Evolutionary conservation across 2,113 vertebrate species (phyloP), one percentile per base, ranked within the genome.

Genomic region (Rhea americana): DNA sequence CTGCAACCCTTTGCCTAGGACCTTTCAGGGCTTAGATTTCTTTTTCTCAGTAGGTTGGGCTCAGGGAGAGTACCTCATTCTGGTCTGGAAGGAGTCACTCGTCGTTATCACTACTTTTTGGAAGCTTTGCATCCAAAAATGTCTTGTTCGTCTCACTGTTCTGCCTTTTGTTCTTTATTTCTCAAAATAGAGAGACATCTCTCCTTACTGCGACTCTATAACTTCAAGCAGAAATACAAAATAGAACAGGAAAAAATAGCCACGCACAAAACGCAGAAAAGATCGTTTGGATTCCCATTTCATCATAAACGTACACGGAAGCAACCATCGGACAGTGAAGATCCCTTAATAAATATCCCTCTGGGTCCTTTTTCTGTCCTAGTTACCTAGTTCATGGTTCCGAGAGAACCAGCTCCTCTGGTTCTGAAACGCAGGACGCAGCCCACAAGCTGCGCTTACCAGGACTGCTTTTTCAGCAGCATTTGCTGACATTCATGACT

Each of bases 401-500:
- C 78, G 62, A 90, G 70, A 65, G 70, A 72, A 5, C 10, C n/a
- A 1, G 9, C 4, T 17, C 51, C 53, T 28, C 51, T 76, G 28
- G 2, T 71, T 71, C 20, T 53, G 67, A 66, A 93, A 61, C 59
- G 12, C 2, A 1, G 22, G 13, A 30, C 32, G 18, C 32, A 25
- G 73, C 9, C 39, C 24, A 39, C 8, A 17, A 51, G 50, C 53
- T 0, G 0, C 0, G 0, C 16, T 20, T 7, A 5, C 16, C 26
- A 9, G 13, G 0, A 5, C 50, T 16, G 50, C 37, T 58, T 56
- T 56, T 58, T 35, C 32, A 85, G 85, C 93, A 75, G 80, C 35
- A 5, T 41, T 68, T 72, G 12, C 66, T 24, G 8, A 37, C 2
- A 2, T 21, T 67, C 30, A 0, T 8, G 0, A 37, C 37, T 58